Conservation (phyloP, 2,113 vertebrate genomes). For the Menidia beryllina region DNA sequence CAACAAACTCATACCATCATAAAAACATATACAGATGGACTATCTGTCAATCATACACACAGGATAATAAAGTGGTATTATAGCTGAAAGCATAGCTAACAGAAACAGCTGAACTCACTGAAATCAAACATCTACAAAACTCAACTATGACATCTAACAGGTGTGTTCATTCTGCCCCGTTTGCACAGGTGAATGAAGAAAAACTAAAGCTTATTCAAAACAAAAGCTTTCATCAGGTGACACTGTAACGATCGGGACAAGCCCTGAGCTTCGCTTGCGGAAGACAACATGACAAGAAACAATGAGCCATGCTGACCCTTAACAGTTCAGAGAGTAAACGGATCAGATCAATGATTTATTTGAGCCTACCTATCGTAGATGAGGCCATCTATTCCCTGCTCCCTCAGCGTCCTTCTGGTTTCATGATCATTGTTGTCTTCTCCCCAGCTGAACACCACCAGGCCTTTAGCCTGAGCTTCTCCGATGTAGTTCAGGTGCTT, state of each 20-base stretch:
- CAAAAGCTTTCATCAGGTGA: neutral
- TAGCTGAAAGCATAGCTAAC: too few relatives aligned
- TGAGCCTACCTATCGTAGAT: constrained; percentile 92
- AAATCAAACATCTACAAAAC: too few relatives aligned
- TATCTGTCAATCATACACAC: neutral
- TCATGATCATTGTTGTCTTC: constrained; percentile 94
- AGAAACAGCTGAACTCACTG: too few relatives aligned
- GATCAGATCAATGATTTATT: neutral
- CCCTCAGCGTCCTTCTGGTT: constrained; percentile 88
- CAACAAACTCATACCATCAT: neutral
- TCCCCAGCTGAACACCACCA: constrained; percentile 97
- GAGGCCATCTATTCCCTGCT: constrained; percentile 91
- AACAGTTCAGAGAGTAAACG: too few relatives aligned
- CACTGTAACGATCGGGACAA: neutral
- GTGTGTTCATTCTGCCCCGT: too few relatives aligned
- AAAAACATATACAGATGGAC: neutral
- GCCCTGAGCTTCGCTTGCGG: neutral
- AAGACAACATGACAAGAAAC: neutral
- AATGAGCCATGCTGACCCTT: neutral
- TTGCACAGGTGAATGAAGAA: neutral
- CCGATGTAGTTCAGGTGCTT: constrained; percentile 85
- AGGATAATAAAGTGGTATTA: neutral
- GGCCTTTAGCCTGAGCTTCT: constrained; percentile 90
- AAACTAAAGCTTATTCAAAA: neutral
- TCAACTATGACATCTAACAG: neutral